Percentiles rank a stretch among this genome's conserved stretches.
phyloP scores from a whole-genome alignment of 1,140 invertebrate species.

The Magallana ariakensis region DNA sequence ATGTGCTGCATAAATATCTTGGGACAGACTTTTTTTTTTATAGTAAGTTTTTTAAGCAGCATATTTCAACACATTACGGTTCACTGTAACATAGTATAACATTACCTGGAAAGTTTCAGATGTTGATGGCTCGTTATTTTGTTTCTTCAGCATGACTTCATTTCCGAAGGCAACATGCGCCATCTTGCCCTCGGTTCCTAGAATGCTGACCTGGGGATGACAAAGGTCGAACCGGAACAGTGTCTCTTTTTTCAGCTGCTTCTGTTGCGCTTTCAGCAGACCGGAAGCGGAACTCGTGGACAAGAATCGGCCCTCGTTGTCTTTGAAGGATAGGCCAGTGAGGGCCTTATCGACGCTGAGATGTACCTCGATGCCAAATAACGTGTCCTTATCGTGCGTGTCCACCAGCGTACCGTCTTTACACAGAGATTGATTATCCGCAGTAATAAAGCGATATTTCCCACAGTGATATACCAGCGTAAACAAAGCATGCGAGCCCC shows the following conservation, averaged over 20 bases:
- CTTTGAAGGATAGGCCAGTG: slow-evolving; percentile 78
- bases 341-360: slow-evolving; percentile 83
- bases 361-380: slow-evolving; percentile 97
- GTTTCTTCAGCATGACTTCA: slow-evolving; percentile 97
- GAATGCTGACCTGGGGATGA: slow-evolving; percentile 94
- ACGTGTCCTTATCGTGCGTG: slow-evolving; percentile 87
- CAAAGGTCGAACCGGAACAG: slow-evolving; percentile 97
- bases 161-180: slow-evolving; percentile 98
- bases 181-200: slow-evolving; percentile 94
- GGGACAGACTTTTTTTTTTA: no score
- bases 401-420: slow-evolving; percentile 87
- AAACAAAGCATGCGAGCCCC: slow-evolving; percentile 98
- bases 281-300: slow-evolving; percentile 97
- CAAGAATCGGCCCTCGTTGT: slow-evolving; percentile 91
- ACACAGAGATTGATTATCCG: slow-evolving; percentile 94
- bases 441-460: slow-evolving; percentile 96
- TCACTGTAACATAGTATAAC: no score
- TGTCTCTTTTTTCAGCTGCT: slow-evolving; percentile 95
- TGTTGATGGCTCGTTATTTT: slow-evolving; percentile 90
- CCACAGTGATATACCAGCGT: slow-evolving; percentile 94
- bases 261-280: slow-evolving; percentile 93
- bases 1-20: no score
- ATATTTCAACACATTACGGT: no score
- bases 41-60: no score
- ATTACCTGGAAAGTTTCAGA: slow-evolving; percentile 93